These are phyloP conservation scores for Lontra canadensis DNA, from an alignment of 2,113 vertebrate species.

Conservation along the genomic window DNA sequence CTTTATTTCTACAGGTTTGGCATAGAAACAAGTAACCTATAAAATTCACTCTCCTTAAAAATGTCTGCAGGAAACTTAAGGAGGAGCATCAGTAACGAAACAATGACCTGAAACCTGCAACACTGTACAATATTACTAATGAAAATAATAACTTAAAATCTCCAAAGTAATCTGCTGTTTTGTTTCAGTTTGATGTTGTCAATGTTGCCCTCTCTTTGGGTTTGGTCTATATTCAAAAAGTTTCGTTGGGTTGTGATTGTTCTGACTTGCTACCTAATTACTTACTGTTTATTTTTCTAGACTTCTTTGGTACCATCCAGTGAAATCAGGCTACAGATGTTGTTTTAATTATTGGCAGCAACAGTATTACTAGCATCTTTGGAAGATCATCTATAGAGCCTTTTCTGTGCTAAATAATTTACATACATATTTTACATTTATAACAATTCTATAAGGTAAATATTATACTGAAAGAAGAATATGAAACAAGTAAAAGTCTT, in stretches of 20 bases:
- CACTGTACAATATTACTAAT: not conserved
- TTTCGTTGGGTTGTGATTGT: not conserved
- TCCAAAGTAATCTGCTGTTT: not conserved
- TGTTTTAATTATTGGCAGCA: not conserved
- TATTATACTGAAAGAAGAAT: not conserved
- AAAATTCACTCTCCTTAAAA: not conserved
- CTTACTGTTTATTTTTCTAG: not conserved
- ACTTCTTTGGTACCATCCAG: not conserved
- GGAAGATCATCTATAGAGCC: not conserved
- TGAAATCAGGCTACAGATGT: not conserved
- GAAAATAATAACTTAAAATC: not conserved
- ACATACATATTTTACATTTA: not conserved
- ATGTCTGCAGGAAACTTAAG: not conserved
- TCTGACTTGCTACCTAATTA: not conserved
- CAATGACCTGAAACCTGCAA: not conserved
- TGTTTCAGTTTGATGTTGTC: not conserved
- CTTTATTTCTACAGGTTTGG: not conserved
- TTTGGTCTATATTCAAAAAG: not conserved
- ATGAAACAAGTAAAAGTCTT: not conserved
- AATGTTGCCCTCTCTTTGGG: not conserved
- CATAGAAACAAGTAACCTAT: not conserved
- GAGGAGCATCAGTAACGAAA: not conserved
- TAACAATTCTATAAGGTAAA: not conserved
- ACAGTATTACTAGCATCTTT: not conserved
- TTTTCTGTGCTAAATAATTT: not conserved